These are phyloP conservation scores for Leptinotarsa texana DNA, from an alignment of 1,140 invertebrate species.

Conservation along the genomic window DNA sequence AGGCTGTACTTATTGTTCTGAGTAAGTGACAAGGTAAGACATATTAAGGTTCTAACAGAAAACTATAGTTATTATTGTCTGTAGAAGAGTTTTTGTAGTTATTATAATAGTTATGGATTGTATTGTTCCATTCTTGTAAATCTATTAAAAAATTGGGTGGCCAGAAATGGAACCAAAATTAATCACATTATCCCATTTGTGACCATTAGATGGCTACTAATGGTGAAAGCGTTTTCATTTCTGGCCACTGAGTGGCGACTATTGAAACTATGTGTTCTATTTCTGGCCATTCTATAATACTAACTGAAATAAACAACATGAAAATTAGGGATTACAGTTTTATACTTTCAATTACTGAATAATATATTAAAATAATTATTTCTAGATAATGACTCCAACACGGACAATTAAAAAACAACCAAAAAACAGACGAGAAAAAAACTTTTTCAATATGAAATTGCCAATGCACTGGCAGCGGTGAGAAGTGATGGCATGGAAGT, in stretches of 20 bases:
- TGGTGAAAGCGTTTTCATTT: neutral
- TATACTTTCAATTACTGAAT: neutral
- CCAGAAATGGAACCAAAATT: too few species aligned
- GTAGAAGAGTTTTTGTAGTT: too few species aligned
- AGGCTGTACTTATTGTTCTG: too few species aligned
- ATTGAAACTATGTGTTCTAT: neutral
- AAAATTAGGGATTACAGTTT: neutral
- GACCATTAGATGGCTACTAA: too few species aligned
- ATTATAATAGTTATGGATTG: too few species aligned
- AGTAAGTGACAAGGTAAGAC: too few species aligned
- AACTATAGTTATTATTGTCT: too few species aligned
- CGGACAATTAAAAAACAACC: neutral
- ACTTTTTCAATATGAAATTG: constrained; percentile 13
- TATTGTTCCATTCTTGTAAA: too few species aligned
- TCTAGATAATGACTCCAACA: neutral
- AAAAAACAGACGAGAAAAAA: neutral
- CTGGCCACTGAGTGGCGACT: neutral
- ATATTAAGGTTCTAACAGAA: too few species aligned
- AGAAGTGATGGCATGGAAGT: neutral
- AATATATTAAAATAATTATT: neutral
- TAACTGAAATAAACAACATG: neutral
- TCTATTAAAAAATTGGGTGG: too few species aligned
- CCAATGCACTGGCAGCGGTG: neutral
- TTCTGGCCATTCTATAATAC: neutral
- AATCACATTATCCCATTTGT: too few species aligned